Evolutionary conservation across 2,113 vertebrate species (phyloP).

Genomic region (Solea senegalensis): DNA sequence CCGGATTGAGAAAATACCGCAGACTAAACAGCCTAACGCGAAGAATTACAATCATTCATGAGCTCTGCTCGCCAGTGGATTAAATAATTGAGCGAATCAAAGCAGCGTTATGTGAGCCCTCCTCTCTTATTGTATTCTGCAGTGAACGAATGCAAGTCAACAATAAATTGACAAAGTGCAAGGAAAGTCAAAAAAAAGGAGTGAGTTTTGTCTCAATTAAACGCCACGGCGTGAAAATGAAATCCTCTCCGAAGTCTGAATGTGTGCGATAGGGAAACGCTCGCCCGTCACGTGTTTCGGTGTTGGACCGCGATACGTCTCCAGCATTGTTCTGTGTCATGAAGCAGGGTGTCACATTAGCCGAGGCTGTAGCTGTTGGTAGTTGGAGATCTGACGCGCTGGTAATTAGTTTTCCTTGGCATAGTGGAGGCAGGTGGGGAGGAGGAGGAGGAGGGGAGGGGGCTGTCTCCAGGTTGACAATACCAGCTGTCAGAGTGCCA

Average conservation of each 20-base stretch:
- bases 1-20: background rate
- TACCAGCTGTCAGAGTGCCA: constrained; percentile 67
- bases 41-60: background rate
- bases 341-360: constrained; percentile 58
- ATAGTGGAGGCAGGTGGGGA: constrained; percentile 24
- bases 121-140: constrained; percentile 62
- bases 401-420: constrained; percentile 73
- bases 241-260: constrained; percentile 33
- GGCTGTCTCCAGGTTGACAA: constrained; percentile 49
- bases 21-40: background rate
- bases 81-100: constrained; percentile 69
- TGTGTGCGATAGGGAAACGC: constrained; percentile 40
- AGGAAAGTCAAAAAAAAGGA: constrained; percentile 4
- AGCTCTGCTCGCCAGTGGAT: constrained; percentile 22
- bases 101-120: constrained; percentile 37
- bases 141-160: constrained; percentile 47
- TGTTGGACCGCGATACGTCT: constrained; percentile 40
- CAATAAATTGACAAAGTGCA: no score
- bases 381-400: constrained; percentile 55
- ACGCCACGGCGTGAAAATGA: constrained; percentile 28
- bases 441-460: constrained; percentile 7
- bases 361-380: constrained; percentile 33
- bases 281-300: constrained; percentile 32
- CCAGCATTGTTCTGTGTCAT: constrained; percentile 50
- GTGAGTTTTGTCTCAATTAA: constrained; percentile 60